phyloP scores from a whole-genome alignment of 2,888 invertebrate species.

The Tridacna gigas region DNA sequence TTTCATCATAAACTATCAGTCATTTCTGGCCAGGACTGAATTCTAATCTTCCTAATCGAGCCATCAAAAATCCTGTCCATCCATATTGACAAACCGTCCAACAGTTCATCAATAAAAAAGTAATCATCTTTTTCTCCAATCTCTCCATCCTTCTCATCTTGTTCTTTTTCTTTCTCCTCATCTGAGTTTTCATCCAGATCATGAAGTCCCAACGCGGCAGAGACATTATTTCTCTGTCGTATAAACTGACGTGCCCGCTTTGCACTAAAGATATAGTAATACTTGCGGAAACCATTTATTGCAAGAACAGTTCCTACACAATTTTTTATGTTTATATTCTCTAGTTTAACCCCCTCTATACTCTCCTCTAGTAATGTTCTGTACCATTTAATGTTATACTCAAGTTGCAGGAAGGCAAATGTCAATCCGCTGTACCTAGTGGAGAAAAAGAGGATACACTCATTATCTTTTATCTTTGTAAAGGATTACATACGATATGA shows the following conservation, averaged over 20 bases:
- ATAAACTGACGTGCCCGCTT: slow-evolving; percentile 75
- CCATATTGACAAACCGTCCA: slow-evolving; percentile 97
- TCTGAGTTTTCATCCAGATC: slow-evolving; percentile 69
- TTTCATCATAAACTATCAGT: slow-evolving; percentile 26
- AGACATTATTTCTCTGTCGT: slow-evolving; percentile 67
- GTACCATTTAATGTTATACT: slow-evolving; percentile 97
- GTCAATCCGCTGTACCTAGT: slow-evolving; percentile 96
- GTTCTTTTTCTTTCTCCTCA: slow-evolving; percentile 45
- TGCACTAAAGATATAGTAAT: slow-evolving; percentile 98
- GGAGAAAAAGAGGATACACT: slow-evolving; percentile 44
- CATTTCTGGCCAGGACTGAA: slow-evolving; percentile 96
- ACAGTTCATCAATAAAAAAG: slow-evolving; percentile 72
- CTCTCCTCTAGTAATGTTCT: slow-evolving; percentile 91
- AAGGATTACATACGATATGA: no score
- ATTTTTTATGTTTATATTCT: slow-evolving; percentile 93
- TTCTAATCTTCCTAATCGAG: slow-evolving; percentile 96
- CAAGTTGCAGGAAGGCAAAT: slow-evolving; percentile 96
- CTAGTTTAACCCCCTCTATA: slow-evolving; percentile 91
- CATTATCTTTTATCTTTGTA: no score
- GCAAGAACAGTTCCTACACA: slow-evolving; percentile 97
- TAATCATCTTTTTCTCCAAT: slow-evolving; percentile 57
- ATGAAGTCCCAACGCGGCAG: slow-evolving; percentile 73
- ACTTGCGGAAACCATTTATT: slow-evolving; percentile 97
- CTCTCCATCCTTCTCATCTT: slow-evolving; percentile 21
- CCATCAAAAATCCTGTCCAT: slow-evolving; percentile 98